Percentiles rank a stretch among this genome's conserved stretches.
phyloP scores from a whole-genome alignment of 2,113 vertebrate genomes.

The Miniopterus natalensis region DNA sequence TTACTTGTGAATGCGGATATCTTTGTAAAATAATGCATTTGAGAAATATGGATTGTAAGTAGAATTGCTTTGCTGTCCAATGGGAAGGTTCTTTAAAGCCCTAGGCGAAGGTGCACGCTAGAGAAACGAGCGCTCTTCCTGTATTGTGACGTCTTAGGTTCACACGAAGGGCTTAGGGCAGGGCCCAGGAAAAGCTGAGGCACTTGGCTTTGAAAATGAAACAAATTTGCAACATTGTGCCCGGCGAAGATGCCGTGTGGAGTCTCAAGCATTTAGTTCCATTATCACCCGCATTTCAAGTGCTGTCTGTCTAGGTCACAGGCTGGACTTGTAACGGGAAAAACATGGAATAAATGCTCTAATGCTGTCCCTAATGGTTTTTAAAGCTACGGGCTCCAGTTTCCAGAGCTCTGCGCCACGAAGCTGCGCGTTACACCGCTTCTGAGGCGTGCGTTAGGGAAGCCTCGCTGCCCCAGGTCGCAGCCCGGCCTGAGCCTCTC shows the following conservation, averaged over 20 bases:
- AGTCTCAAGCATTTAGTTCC: slow-evolving; percentile 12
- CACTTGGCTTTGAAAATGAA: not conserved
- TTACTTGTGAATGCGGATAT: not conserved
- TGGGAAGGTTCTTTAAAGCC: not conserved
- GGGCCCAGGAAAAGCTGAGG: not conserved
- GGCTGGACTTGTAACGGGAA: not conserved
- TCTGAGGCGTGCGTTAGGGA: not conserved
- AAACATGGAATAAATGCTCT: slow-evolving; percentile 3
- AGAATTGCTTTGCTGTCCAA: not conserved
- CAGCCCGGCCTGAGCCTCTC: not conserved
- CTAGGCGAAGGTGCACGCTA: no score
- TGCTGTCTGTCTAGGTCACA: not conserved
- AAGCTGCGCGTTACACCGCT: not conserved
- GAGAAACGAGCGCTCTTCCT: no score
- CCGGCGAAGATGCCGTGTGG: not conserved
- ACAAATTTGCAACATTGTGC: not conserved
- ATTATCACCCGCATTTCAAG: not conserved
- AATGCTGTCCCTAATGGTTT: slow-evolving; percentile 22
- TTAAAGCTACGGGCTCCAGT: slow-evolving; percentile 1
- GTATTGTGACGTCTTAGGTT: no score
- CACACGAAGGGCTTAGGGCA: no score
- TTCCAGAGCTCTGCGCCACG: slow-evolving; percentile 62
- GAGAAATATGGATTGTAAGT: not conserved
- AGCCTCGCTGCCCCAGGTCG: not conserved
- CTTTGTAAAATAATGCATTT: not conserved